Evolutionary conservation across 2,888 invertebrate genomes (phyloP).

Genomic region (Drosophila kuntzei): DNA sequence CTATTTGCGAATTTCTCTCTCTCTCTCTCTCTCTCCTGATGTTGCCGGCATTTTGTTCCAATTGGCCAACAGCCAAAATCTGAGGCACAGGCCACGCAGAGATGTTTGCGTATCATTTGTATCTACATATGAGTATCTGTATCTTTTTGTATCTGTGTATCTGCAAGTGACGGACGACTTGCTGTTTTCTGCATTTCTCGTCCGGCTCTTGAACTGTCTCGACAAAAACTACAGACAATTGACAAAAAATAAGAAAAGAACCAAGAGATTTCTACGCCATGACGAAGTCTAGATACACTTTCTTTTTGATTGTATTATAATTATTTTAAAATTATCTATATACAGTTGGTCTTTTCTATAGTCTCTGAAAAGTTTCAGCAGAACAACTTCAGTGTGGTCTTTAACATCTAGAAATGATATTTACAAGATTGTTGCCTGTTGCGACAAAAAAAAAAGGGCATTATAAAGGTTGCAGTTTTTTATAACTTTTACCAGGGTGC

Average conservation of each 20-base stretch:
- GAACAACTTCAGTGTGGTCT: not conserved
- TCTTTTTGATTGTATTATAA: not conserved
- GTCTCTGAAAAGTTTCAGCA: no score
- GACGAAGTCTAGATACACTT: slow-evolving; percentile 37
- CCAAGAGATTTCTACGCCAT: not conserved
- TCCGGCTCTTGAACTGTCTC: slow-evolving; percentile 72
- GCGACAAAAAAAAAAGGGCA: slow-evolving; percentile 22
- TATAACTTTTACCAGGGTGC: slow-evolving; percentile 33
- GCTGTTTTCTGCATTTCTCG: slow-evolving; percentile 61
- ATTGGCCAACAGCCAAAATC: slow-evolving; percentile 72
- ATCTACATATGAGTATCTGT: slow-evolving; percentile 32
- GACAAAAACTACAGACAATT: slow-evolving; percentile 53
- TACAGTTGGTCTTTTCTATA: no score
- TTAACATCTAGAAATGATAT: not conserved
- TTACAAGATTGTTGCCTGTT: not conserved
- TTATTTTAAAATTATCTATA: no score
- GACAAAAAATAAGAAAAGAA: slow-evolving; percentile 28
- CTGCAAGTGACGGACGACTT: slow-evolving; percentile 49
- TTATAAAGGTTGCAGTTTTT: not conserved
- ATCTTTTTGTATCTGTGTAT: slow-evolving; percentile 32
- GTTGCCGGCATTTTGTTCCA: slow-evolving; percentile 80
- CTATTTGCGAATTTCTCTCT: slow-evolving; percentile 7
- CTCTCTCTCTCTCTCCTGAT: slow-evolving; percentile 19
- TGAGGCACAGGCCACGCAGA: slow-evolving; percentile 33
- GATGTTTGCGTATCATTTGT: slow-evolving; percentile 39